Evolutionary conservation across 2,888 invertebrate genomes (phyloP), one percentile per base, ranked within the genome.

Genomic region (Nemotelus pantherinus): DNA sequence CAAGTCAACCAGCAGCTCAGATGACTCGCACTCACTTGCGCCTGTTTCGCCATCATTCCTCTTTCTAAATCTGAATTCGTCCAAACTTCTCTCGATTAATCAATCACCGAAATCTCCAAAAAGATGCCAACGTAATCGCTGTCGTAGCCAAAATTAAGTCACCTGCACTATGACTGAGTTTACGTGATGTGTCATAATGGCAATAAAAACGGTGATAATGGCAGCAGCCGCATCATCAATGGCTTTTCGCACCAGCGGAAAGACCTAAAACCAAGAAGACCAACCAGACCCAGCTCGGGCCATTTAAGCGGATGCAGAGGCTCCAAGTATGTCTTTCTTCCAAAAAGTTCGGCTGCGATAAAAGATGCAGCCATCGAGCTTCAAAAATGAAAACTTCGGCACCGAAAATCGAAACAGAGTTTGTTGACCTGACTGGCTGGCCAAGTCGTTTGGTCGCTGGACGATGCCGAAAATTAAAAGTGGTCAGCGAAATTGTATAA

Each of bases 401-500:
- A 9, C 25, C 67, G 50, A 67, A 67, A n/a, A 67, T 10, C 44
- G n/a, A 39, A 48, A 48, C 9, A 57, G 39, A 67, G 70, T 70
- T 70, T 70, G 47, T 70, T 70, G 70, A 70, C 70, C 55, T 47
- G 70, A 5, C 41, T n/a, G 43, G 41, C 43, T 70, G 25, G n/a
- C 9, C 25, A 10, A 4, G 5, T 57, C 10, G 63, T 4, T 9
- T 50, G 70, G 55, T 43, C 55, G 44, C 53, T 70, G 70, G 43
- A 43, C 41, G 50, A 25, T 47, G 76, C 76, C 76, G 77, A 82
- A 82, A 82, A 82, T 79, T 81, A 82, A 81, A 82, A 82, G 82
- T 82, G 82, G 80, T 81, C 80, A 81, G 82, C 82, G 82, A 82
- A 82, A 82, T 82, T 82, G 81, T 81, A 81, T 82, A 82, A 82